Evolutionary conservation across 2,113 vertebrate genomes (phyloP).

Genomic region (Chaenogobius annularis): DNA sequence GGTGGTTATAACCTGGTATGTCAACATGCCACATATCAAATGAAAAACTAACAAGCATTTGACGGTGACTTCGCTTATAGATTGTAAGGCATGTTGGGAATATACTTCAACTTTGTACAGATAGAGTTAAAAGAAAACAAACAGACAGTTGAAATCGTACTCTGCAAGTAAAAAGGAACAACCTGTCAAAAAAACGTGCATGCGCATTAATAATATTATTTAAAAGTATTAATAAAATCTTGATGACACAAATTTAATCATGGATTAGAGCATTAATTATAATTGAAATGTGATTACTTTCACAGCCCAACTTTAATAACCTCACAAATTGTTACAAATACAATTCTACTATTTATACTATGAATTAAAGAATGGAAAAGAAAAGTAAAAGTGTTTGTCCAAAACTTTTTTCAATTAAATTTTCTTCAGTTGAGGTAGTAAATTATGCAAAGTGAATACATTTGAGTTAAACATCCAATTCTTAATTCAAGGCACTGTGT

Average conservation of each 20-base stretch:
- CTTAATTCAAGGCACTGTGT: not conserved
- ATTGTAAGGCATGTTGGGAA: not conserved
- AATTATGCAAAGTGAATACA: not conserved
- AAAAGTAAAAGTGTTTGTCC: not conserved
- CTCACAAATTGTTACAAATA: not conserved
- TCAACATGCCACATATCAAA: not conserved
- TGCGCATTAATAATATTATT: no score
- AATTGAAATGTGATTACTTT: no score
- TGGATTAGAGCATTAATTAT: no score
- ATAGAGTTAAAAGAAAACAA: not conserved
- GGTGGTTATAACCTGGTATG: not conserved
- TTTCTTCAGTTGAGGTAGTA: not conserved
- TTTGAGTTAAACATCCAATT: not conserved
- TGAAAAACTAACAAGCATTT: not conserved
- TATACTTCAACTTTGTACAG: not conserved
- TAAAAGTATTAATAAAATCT: no score
- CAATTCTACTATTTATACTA: not conserved
- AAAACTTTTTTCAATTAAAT: no score
- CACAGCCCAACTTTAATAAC: not conserved
- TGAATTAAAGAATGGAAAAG: not conserved
- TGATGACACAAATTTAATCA: no score
- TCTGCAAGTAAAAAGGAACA: no score
- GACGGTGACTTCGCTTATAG: not conserved
- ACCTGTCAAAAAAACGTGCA: no score
- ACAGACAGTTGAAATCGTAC: no score